These are phyloP conservation scores for Drosophila elegans DNA, from an alignment of 1,140 invertebrate species.

Conservation along the genomic window DNA sequence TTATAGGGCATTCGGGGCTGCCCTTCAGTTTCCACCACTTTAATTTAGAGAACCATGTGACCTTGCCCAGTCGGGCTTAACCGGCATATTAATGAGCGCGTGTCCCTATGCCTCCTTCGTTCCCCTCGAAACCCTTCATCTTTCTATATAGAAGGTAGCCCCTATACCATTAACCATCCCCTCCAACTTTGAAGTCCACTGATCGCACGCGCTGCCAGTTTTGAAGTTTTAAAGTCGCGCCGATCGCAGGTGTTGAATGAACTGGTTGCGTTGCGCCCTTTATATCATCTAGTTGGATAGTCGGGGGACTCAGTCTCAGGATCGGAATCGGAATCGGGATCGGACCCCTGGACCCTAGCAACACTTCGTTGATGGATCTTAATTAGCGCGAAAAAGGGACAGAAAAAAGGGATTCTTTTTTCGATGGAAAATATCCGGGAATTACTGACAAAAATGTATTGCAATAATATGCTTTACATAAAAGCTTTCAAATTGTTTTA, in stretches of 20 bases:
- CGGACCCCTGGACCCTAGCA: constrained; percentile 3
- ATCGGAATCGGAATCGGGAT: neutral
- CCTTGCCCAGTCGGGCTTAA: constrained; percentile 43
- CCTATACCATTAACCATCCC: neutral
- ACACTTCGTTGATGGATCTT: constrained; percentile 45
- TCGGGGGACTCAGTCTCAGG: neutral
- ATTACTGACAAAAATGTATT: neutral
- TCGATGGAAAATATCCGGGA: neutral
- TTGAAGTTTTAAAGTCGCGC: constrained; percentile 38
- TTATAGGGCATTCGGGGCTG: neutral
- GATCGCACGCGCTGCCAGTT: constrained; percentile 55
- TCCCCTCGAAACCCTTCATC: neutral
- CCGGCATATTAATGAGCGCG: constrained; percentile 65
- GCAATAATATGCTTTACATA: too few species aligned
- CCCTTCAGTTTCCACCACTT: constrained; percentile 39
- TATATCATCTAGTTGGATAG: constrained; percentile 50
- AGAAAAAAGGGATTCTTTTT: neutral
- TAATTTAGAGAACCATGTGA: constrained; percentile 57
- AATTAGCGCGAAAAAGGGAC: constrained; percentile 22
- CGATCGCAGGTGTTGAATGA: constrained; percentile 67
- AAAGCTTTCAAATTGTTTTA: neutral
- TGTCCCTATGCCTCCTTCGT: constrained; percentile 20
- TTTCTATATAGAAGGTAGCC: neutral
- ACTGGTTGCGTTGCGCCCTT: constrained; percentile 66
- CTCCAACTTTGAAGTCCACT: constrained; percentile 8